Conservation (phyloP, 2,888 invertebrate species). For the Caenorhabditis imperialis region DNA sequence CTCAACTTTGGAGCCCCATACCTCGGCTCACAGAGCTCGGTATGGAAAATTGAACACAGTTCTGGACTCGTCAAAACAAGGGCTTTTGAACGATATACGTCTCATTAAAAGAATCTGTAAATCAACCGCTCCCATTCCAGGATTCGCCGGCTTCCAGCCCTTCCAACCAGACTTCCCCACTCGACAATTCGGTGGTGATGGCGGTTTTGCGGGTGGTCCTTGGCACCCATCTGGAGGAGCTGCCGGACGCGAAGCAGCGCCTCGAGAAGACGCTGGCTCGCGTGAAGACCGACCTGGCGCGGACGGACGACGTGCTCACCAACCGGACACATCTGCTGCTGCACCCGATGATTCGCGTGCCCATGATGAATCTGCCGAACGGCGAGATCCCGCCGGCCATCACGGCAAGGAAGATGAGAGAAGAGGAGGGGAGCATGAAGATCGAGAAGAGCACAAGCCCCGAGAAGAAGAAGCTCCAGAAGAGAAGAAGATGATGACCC, state of each 20-base stretch:
- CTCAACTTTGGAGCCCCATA: too few relatives aligned
- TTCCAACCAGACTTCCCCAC: slow-evolving; percentile 52
- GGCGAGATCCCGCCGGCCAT: slow-evolving; percentile 40
- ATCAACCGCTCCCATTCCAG: slow-evolving; percentile 18
- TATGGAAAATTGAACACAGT: too few relatives aligned
- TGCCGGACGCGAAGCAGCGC: slow-evolving; percentile 44
- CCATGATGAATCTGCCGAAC: slow-evolving; percentile 53
- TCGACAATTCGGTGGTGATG: slow-evolving; percentile 55
- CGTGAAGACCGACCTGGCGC: slow-evolving; percentile 43
- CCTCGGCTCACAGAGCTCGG: too few relatives aligned
- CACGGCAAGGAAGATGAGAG: slow-evolving; percentile 44
- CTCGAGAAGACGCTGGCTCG: slow-evolving; percentile 39
- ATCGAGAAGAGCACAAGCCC: background rate
- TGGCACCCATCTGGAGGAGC: slow-evolving; percentile 54
- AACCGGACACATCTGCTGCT: slow-evolving; percentile 45
- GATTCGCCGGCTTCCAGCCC: slow-evolving; percentile 46
- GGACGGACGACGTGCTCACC: slow-evolving; percentile 51
- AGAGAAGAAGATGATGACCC: slow-evolving; percentile 1
- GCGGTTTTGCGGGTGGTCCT: slow-evolving; percentile 59
- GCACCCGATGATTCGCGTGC: slow-evolving; percentile 50
- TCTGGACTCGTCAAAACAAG: too few relatives aligned
- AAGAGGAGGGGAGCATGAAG: slow-evolving; percentile 17
- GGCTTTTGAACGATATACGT: too few relatives aligned
- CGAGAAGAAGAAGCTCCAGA: background rate
- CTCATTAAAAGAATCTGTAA: too few relatives aligned